A percentile compares a stretch with the other conserved stretches of the same genome.
phyloP scores from a whole-genome alignment of 2,113 vertebrate genomes.

The Benthochromis sp. region DNA sequence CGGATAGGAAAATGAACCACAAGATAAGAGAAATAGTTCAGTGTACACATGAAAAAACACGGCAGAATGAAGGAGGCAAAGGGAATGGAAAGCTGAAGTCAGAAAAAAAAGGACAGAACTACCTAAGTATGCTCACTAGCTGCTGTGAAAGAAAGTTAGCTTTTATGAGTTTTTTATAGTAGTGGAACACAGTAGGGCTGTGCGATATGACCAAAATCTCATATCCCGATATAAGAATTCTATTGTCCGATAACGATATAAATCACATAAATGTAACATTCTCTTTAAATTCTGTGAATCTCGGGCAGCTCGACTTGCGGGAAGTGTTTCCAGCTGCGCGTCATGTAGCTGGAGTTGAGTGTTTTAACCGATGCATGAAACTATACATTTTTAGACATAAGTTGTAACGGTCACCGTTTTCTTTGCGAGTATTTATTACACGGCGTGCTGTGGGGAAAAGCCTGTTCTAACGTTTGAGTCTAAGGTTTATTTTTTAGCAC shows the following conservation, averaged over 20 bases:
- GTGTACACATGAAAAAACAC: neutral
- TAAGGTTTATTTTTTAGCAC: neutral
- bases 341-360: rapidly evolving
- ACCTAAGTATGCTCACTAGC: neutral
- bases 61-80: neutral
- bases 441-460: neutral
- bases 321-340: neutral
- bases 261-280: neutral
- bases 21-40: conserved; percentile 25
- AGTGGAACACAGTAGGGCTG: neutral
- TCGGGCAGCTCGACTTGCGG: rapidly evolving
- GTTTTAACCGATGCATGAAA: rapidly evolving
- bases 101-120: neutral
- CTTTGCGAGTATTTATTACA: neutral
- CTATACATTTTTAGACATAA: rapidly evolving
- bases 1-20: conserved; percentile 25
- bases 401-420: rapidly evolving
- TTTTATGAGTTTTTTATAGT: neutral
- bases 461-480: neutral
- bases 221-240: neutral
- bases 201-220: neutral
- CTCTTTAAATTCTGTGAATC: neutral
- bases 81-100: neutral
- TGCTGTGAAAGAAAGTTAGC: neutral
- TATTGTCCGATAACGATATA: rapidly evolving